Conservation (phyloP, 2,888 invertebrate species). For the Polyploca ridens region DNA sequence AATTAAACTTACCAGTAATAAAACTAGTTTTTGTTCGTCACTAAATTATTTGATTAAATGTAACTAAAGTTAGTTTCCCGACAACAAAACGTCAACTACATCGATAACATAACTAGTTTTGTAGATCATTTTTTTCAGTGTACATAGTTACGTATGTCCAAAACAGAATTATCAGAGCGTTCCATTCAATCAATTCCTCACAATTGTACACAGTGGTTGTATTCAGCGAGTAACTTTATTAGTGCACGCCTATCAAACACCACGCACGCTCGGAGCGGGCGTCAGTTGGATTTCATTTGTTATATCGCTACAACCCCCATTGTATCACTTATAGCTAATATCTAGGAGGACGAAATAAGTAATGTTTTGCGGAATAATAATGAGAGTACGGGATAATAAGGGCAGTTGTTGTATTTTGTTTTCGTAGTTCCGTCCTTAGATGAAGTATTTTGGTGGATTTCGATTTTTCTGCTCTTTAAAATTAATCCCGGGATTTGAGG, state of each 20-base stretch:
- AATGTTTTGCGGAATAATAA: slow-evolving; percentile 3
- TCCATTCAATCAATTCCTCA: neutral
- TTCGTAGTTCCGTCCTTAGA: neutral
- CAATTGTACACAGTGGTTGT: slow-evolving; percentile 20
- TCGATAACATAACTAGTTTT: too few relatives aligned
- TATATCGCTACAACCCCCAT: slow-evolving; percentile 20
- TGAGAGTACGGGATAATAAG: neutral
- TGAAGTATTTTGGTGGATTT: neutral
- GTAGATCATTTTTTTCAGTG: too few relatives aligned
- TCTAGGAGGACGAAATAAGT: neutral
- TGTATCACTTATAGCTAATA: slow-evolving; percentile 3
- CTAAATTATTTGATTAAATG: too few relatives aligned
- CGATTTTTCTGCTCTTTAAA: too few relatives aligned
- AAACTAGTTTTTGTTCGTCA: too few relatives aligned
- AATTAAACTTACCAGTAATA: too few relatives aligned
- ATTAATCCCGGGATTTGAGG: too few relatives aligned
- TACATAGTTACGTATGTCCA: neutral
- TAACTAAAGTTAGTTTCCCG: too few relatives aligned
- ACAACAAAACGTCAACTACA: too few relatives aligned
- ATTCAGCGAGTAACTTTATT: slow-evolving; percentile 53
- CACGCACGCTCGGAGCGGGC: slow-evolving; percentile 27
- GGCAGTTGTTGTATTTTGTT: neutral
- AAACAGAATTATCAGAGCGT: neutral
- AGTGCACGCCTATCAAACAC: slow-evolving; percentile 40
- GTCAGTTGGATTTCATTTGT: slow-evolving; percentile 32